Conservation (phyloP, 2,888 invertebrate genomes). For the Melitaea athalia region DNA sequence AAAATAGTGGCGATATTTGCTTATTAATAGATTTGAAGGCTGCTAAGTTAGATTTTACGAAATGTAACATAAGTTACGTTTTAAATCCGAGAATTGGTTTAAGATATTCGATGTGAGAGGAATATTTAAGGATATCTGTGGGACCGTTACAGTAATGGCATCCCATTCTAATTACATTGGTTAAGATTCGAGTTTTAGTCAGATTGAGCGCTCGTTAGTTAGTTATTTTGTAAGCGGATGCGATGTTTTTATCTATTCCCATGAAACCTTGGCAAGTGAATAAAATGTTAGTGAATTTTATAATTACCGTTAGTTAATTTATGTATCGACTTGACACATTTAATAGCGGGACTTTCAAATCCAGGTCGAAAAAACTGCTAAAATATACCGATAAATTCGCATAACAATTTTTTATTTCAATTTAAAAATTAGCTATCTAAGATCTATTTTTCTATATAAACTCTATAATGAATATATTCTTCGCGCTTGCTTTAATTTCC, state of each 20-base stretch:
- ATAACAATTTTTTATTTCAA: too few relatives aligned
- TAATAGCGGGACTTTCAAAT: too few relatives aligned
- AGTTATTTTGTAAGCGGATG: conserved; percentile 12
- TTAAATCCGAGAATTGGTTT: conserved; percentile 42
- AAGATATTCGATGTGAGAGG: conserved; percentile 42
- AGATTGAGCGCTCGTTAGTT: conserved; percentile 20
- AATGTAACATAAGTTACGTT: conserved; percentile 46
- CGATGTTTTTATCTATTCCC: conserved; percentile 13
- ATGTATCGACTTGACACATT: background rate
- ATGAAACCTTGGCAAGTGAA: background rate
- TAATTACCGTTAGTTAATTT: background rate
- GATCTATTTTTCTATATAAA: too few relatives aligned
- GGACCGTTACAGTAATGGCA: conserved; percentile 33
- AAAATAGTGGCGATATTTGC: conserved; percentile 27
- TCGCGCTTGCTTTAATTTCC: too few relatives aligned
- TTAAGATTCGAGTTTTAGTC: conserved; percentile 27
- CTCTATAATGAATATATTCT: too few relatives aligned
- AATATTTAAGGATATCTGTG: conserved; percentile 40
- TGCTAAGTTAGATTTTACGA: conserved; percentile 42
- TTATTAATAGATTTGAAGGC: conserved; percentile 33
- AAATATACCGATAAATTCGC: too few relatives aligned
- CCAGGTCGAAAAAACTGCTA: too few relatives aligned
- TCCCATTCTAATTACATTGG: conserved; percentile 42
- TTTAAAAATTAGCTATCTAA: too few relatives aligned
- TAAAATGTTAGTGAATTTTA: background rate